Percentiles rank a stretch among this genome's conserved stretches.
These are phyloP conservation scores for Melanotaenia maccullochi DNA, from an alignment of 2,797 vertebrate genomes.

Conservation along the genomic window DNA sequence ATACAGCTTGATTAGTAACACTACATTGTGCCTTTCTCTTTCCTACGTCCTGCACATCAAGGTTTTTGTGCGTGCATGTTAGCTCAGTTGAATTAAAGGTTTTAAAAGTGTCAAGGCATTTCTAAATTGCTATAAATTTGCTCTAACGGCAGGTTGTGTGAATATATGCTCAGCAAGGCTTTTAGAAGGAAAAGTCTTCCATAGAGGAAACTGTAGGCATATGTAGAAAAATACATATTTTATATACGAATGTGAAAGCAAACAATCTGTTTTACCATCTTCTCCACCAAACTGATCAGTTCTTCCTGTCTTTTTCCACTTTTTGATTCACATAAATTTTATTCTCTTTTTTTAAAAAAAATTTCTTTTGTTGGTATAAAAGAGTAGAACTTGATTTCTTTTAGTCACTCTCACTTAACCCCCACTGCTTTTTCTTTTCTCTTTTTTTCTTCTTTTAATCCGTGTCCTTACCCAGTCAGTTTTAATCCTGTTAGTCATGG, in stretches of 20 bases:
- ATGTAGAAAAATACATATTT: constrained; percentile 18
- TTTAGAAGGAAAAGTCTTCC: constrained; percentile 52
- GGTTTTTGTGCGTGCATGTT: constrained; percentile 23
- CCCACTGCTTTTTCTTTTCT: not conserved
- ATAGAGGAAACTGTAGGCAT: constrained; percentile 40
- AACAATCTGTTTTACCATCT: constrained; percentile 6
- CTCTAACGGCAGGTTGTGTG: constrained; percentile 66
- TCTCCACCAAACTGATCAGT: constrained; percentile 31
- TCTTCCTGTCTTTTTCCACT: constrained; percentile 16
- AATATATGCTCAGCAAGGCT: constrained; percentile 58
- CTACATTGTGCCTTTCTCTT: constrained; percentile 53
- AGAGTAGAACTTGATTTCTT: constrained; percentile 55
- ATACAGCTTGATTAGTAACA: constrained; percentile 54
- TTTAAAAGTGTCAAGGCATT: constrained; percentile 74
- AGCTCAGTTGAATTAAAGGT: constrained; percentile 53
- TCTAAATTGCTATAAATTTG: constrained; percentile 79
- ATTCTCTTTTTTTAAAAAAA: constrained; percentile 26
- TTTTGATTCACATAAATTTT: constrained; percentile 38
- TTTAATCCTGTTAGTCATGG: constrained; percentile 81
- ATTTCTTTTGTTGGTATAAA: constrained; percentile 43
- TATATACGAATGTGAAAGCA: constrained; percentile 12
- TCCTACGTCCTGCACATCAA: constrained; percentile 18
- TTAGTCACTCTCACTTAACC: constrained; percentile 14
- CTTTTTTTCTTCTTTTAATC: constrained; percentile 43
- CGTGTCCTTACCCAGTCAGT: constrained; percentile 73